phyloP scores from a whole-genome alignment of 2,113 vertebrate species.

The Cheilinus undulatus region DNA sequence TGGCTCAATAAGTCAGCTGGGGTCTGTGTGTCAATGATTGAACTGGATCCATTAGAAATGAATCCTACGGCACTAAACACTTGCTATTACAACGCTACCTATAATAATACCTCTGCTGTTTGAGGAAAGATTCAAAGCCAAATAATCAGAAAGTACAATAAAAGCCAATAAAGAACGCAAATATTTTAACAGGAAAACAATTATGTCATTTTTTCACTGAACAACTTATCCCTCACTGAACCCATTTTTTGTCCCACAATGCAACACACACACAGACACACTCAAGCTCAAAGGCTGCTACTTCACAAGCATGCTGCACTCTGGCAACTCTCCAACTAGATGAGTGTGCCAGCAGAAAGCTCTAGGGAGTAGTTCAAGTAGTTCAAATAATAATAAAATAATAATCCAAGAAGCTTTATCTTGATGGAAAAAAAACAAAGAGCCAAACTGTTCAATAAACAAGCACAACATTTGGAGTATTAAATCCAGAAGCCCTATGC shows the following conservation, averaged over 20 bases:
- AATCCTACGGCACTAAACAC: not conserved
- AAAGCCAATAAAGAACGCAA: slow-evolving; percentile 28
- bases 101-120: not conserved
- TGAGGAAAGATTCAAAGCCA: not conserved
- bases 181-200: slow-evolving; percentile 33
- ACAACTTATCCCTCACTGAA: slow-evolving; percentile 51
- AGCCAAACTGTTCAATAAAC: too few relatives aligned
- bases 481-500: too few relatives aligned
- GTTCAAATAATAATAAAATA: too few relatives aligned
- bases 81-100: too few relatives aligned
- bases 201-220: slow-evolving; percentile 65
- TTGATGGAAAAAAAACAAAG: too few relatives aligned
- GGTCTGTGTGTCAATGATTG: not conserved
- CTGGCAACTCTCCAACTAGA: slow-evolving; percentile 49
- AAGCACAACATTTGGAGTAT: too few relatives aligned
- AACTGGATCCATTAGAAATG: not conserved
- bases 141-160: not conserved
- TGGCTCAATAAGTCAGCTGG: slow-evolving; percentile 23
- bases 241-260: too few relatives aligned
- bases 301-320: slow-evolving; percentile 38
- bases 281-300: slow-evolving; percentile 44
- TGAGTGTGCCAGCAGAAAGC: slow-evolving; percentile 2
- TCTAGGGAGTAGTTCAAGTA: too few relatives aligned
- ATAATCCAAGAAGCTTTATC: too few relatives aligned
- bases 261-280: slow-evolving; percentile 6